Base-by-base conservation (phyloP, 1,140 invertebrate genomes). In the Heliconius hewitsoni region DNA sequence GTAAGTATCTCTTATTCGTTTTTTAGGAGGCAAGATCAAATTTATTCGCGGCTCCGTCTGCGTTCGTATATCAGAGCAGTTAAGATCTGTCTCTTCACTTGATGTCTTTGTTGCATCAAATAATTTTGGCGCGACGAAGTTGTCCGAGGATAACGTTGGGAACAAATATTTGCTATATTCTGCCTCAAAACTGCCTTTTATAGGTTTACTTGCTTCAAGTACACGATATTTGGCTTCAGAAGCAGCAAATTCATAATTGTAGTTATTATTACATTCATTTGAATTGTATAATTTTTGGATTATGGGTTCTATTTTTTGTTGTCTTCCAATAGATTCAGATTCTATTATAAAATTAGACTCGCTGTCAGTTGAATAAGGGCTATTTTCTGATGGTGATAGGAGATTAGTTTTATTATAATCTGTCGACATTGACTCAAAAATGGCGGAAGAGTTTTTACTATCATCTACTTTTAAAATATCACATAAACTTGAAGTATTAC, bases 1-100 rank as follows among this genome's bases (percentile, higher is more conserved):
- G 27, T 23, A 66, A 66, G 27, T 27, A 66, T 30, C 60, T 30
- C 23, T 66, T 13, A 66, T 66, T 11, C 60, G 27, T 66, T 66
- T 66, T 66, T 66, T 66, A 30, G 60, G 60, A 27, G 60, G 60
- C 23, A 66, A 66, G 27, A 66, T 66, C 27, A 66, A 66, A 66
- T 66, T 30, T 30, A 16, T 66, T 27, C 60, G 27, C 4, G 60
- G 60, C n/a, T 66, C 60, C 27, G 60, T 30, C n/a, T 66, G 60
- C 3, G 60, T 66, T 30, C 13, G 11, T 66, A 66, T 3, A 30
- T 66, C 60, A 27, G 27, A 30, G 27, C 60, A 16, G 16, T 16
- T 66, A 30, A 66, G 9, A 27, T 11, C 1, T 30, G 9, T 27
- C 8, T 66, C 23, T 27, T 66, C 4, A 30, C 4, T 66, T 30